phyloP scores from a whole-genome alignment of 2,113 vertebrate species.

The Penelope pileata region DNA sequence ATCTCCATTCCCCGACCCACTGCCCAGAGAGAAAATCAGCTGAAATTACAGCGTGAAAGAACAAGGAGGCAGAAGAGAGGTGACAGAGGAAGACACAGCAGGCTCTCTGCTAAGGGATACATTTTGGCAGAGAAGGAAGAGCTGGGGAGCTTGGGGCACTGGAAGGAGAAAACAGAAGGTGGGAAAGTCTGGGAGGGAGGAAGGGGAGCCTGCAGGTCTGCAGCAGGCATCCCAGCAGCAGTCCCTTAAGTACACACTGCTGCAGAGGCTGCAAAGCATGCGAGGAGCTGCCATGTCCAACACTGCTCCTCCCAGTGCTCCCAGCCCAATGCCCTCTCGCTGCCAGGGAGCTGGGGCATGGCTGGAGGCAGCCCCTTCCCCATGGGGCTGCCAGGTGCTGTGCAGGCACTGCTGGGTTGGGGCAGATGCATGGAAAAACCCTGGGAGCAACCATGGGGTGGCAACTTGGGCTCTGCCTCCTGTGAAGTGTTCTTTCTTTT shows the following conservation, averaged over 20 bases:
- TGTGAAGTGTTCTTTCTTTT: not conserved
- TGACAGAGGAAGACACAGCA: not conserved
- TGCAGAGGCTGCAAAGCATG: not conserved
- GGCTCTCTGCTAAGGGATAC: not conserved
- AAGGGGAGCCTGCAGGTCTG: not conserved
- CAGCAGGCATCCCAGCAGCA: not conserved
- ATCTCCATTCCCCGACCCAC: not conserved
- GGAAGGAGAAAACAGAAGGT: not conserved
- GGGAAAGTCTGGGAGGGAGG: not conserved
- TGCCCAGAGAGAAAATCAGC: not conserved
- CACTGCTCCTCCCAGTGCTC: no score
- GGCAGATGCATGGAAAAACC: not conserved
- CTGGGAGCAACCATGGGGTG: not conserved
- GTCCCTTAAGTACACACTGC: accelerated
- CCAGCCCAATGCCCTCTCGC: accelerated
- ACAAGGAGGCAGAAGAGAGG: not conserved
- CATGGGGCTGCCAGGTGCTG: not conserved
- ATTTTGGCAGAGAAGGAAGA: not conserved
- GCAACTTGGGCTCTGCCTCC: not conserved
- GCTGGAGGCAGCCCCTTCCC: no score
- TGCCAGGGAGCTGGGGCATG: accelerated
- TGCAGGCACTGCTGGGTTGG: accelerated
- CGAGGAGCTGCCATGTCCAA: accelerated
- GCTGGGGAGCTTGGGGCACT: not conserved
- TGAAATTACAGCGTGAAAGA: not conserved